These are phyloP conservation scores for Calonectris borealis DNA, from an alignment of 2,113 vertebrate species.

Conservation along the genomic window DNA sequence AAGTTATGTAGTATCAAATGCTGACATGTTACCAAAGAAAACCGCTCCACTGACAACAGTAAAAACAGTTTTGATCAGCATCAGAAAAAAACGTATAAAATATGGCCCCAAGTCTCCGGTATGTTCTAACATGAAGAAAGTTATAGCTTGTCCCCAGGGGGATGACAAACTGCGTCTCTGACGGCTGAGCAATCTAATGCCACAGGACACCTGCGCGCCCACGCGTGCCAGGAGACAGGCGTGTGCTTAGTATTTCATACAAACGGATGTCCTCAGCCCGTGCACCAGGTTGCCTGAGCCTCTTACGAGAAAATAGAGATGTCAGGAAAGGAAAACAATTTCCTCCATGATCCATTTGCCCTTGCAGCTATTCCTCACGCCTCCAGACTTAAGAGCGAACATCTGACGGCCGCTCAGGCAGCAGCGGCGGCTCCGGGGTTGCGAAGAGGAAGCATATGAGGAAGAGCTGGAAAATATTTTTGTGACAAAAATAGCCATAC, in stretches of 20 bases:
- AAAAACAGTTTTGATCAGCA: neutral
- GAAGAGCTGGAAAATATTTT: neutral
- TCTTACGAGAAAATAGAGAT: neutral
- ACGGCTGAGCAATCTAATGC: neutral
- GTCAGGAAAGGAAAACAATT: neutral
- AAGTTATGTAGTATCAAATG: neutral
- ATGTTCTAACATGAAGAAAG: neutral
- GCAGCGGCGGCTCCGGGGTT: neutral
- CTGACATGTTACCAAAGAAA: neutral
- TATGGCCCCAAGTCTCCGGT: neutral
- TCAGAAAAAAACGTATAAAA: neutral
- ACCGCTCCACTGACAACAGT: neutral
- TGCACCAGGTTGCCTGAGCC: neutral
- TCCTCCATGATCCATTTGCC: neutral
- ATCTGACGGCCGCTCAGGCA: neutral
- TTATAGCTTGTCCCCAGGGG: neutral
- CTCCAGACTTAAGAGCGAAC: neutral
- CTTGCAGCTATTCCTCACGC: neutral
- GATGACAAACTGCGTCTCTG: neutral
- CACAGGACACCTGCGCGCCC: neutral
- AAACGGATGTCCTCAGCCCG: neutral
- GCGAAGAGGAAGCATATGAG: accelerated
- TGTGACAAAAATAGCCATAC: neutral
- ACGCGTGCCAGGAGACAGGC: neutral
- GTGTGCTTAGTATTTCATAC: neutral